Percentiles rank a stretch among this genome's conserved stretches.
Conservation (phyloP, 2,113 vertebrate species). For the Ammodramus savannarum region DNA sequence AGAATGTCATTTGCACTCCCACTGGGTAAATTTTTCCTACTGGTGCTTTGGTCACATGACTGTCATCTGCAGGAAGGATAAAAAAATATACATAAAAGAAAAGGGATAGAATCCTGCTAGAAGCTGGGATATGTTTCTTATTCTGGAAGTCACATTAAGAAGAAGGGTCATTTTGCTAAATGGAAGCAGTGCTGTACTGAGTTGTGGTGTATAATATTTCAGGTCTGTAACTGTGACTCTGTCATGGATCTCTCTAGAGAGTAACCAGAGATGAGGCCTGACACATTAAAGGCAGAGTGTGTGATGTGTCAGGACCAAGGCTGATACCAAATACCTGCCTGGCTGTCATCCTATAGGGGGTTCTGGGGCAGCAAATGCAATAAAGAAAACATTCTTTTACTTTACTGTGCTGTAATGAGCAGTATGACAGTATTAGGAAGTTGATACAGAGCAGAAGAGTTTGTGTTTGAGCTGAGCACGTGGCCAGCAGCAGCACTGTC, state of each 20-base stretch:
- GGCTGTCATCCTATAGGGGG: background rate
- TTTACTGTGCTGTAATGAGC: background rate
- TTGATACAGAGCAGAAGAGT: background rate
- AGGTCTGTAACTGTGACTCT: background rate
- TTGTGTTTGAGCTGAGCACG: background rate
- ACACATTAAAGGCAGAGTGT: background rate
- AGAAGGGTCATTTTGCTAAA: background rate
- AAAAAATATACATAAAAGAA: background rate
- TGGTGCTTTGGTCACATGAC: background rate
- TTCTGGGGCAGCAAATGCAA: background rate
- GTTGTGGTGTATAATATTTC: background rate
- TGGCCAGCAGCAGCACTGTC: background rate
- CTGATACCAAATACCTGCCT: background rate
- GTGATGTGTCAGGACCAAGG: background rate
- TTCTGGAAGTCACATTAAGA: background rate
- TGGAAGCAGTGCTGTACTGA: background rate
- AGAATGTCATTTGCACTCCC: slow-evolving; percentile 5
- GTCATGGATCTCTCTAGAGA: background rate
- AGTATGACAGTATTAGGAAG: background rate
- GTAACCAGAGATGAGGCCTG: background rate
- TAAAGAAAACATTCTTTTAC: background rate
- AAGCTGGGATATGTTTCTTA: background rate
- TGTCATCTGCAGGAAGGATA: background rate
- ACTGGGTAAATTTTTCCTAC: background rate
- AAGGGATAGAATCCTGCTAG: background rate